Evolutionary conservation across 2,888 invertebrate genomes (phyloP).

Genomic region (Melitaea athalia): DNA sequence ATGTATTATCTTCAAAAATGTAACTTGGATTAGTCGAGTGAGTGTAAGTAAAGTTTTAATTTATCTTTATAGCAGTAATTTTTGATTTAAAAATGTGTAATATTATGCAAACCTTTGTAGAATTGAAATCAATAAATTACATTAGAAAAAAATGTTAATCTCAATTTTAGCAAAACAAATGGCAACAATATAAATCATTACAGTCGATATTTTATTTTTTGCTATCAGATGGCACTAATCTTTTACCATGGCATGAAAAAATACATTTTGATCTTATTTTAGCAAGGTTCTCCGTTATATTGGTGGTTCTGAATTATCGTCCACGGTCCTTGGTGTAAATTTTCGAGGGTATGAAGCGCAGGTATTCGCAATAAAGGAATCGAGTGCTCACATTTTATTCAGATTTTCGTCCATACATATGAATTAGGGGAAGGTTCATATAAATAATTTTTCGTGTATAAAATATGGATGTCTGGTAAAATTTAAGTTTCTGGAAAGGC

Average conservation of each 20-base stretch:
- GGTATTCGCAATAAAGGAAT: constrained; percentile 36
- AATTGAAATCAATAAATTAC: too few species aligned
- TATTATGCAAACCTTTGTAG: too few species aligned
- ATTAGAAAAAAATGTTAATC: too few species aligned
- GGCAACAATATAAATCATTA: too few species aligned
- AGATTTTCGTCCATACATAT: constrained; percentile 35
- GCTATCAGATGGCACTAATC: neutral
- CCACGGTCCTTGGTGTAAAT: constrained; percentile 29
- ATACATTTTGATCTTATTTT: neutral
- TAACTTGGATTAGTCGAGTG: too few species aligned
- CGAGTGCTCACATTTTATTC: constrained; percentile 36
- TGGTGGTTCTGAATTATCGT: constrained; percentile 29
- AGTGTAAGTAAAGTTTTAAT: too few species aligned
- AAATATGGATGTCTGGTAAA: neutral
- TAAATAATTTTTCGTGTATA: constrained; percentile 1
- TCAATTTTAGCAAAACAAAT: too few species aligned
- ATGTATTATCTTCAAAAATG: too few species aligned
- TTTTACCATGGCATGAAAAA: neutral
- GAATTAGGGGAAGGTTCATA: constrained; percentile 23
- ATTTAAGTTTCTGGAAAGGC: neutral
- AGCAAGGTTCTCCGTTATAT: constrained; percentile 1
- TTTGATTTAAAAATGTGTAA: too few species aligned
- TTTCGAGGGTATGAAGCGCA: constrained; percentile 31
- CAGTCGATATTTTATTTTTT: too few species aligned
- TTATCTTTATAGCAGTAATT: too few species aligned